Conservation (phyloP, 2,888 invertebrate species). For the Pachliopta kotzebuea region DNA sequence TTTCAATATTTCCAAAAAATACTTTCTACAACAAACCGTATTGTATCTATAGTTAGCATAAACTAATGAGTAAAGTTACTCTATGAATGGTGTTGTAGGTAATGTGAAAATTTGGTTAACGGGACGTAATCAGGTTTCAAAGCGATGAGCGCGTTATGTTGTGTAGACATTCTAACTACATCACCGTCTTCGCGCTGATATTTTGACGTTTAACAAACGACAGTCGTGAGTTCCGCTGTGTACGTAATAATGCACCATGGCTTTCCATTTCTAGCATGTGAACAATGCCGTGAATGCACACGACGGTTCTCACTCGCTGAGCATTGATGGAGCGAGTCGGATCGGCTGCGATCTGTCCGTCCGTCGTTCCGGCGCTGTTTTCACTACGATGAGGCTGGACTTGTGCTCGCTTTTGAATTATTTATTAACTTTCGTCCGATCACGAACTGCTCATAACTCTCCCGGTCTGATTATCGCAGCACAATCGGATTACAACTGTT, state of each 20-base stretch:
- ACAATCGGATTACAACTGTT: too few species aligned
- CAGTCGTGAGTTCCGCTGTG: neutral
- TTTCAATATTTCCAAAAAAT: too few species aligned
- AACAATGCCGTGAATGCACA: conserved; percentile 16
- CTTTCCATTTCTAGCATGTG: conserved; percentile 18
- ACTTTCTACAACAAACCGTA: too few species aligned
- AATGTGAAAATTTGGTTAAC: neutral
- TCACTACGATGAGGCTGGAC: conserved; percentile 13
- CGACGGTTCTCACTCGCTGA: conserved; percentile 10
- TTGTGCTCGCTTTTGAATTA: conserved; percentile 32
- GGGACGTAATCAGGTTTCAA: neutral
- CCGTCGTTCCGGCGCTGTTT: conserved; percentile 7
- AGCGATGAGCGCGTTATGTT: neutral
- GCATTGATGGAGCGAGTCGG: conserved; percentile 30
- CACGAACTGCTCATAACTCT: neutral
- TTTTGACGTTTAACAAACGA: neutral
- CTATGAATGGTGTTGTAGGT: neutral
- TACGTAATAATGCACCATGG: conserved; percentile 11
- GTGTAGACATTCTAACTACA: too few species aligned
- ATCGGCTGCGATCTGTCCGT: neutral
- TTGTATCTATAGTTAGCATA: neutral
- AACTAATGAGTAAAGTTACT: neutral
- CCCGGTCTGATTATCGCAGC: neutral
- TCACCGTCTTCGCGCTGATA: too few species aligned
- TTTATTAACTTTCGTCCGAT: conserved; percentile 29